A percentile compares a stretch with the other conserved stretches of the same genome.
These are phyloP conservation scores for Blennius ocellaris DNA, from an alignment of 2,113 vertebrate genomes.

Conservation along the genomic window DNA sequence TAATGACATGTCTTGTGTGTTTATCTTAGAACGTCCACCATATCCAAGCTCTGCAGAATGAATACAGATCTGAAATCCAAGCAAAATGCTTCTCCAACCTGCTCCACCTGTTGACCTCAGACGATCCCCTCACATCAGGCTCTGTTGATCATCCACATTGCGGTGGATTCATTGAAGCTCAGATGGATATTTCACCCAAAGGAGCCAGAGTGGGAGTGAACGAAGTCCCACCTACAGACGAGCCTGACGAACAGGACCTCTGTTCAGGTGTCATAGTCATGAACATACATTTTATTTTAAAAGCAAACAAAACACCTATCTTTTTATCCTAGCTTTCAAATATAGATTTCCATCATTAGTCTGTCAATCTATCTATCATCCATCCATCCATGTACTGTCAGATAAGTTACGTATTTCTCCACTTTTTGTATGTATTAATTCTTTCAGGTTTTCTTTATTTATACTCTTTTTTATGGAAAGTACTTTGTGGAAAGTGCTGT, in stretches of 20 bases:
- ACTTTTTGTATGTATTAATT: no score
- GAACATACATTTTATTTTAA: no score
- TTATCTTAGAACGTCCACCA: slow-evolving; percentile 47
- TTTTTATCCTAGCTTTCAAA: no score
- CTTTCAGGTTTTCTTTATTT: no score
- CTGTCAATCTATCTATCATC: no score
- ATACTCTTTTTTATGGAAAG: no score
- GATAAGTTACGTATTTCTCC: no score
- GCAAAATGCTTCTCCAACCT: slow-evolving; percentile 34
- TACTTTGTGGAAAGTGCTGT: no score
- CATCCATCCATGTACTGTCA: no score
- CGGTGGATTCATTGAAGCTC: neutral
- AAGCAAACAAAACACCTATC: neutral
- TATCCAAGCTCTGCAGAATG: slow-evolving; percentile 37
- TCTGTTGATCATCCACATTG: slow-evolving; percentile 2
- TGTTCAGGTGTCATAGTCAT: slow-evolving; percentile 68
- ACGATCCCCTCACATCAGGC: slow-evolving; percentile 9
- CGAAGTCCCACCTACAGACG: slow-evolving; percentile 19
- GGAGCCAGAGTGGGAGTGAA: neutral
- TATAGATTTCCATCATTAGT: no score
- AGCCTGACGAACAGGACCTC: slow-evolving; percentile 49
- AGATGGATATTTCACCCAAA: neutral
- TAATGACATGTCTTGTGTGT: neutral
- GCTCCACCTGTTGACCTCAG: slow-evolving; percentile 54
- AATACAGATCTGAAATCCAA: slow-evolving; percentile 54